Base-by-base conservation (phyloP, 2,888 invertebrate genomes). In the Aspidiotus destructor region DNA sequence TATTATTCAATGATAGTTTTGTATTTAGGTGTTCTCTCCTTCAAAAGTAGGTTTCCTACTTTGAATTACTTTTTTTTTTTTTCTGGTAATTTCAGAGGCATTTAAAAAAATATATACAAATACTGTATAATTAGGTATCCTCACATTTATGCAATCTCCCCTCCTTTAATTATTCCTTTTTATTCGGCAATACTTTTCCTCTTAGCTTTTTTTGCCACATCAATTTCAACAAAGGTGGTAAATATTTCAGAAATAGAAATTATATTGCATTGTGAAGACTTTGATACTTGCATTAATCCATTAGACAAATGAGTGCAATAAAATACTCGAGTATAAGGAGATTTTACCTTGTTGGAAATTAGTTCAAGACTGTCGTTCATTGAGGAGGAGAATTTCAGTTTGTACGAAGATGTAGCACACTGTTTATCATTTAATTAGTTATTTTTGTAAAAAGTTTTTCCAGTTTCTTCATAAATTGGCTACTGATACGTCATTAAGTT, bases 111-210 rank as follows among this genome's bases (percentile, higher is more conserved):
- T 3, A n/a, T 7, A 61, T 44, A 7, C 17, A 15, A 41, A n/a
- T 60, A n/a, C n/a, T 58, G 15, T 57, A 57, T 57, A 44, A 48
- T 58, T 44, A 44, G 42, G 28, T 58, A 58, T 58, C 57, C 42
- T 58, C 42, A 58, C 65, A 65, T 58, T 65, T 65, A 65, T 65
- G 58, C 48, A 42, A 65, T 58, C 28, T 44, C 42, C 58, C 48
- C 58, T 15, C 41, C 41, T 41, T 53, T 15, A 28, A 54, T 41
- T n/a, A 40, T 63, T 54, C 41, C 53, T 57, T 41, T 55, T 10
- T 7, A 10, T 16, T 16, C 7, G n/a, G 10, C 40, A 7, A 28
- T 58, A 11, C 8, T 28, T 40, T 28, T 28, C 11, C 28, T 28
- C 28, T 17, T 28, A 6, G 13, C 13, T 58, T 28, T 58, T 17